Evolutionary conservation across 2,888 invertebrate species (phyloP), one percentile per base, ranked within the genome.

Genomic region (Aporophyla lueneburgensis): DNA sequence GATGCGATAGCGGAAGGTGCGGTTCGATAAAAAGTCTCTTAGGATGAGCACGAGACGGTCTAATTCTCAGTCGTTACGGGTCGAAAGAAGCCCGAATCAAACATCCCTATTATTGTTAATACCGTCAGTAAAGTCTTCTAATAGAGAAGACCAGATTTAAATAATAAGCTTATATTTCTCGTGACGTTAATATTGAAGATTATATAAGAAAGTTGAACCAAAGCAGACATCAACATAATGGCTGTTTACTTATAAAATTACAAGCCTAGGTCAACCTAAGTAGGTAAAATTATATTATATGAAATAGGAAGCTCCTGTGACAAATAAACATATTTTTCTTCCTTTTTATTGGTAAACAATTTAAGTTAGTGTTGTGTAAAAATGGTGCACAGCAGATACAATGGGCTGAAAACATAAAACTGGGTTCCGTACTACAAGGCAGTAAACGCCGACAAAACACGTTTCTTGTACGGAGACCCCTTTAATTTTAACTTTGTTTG

Each of bases 181-280:
- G 24, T n/a, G 27, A 61, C 61, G 61, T 53, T 53, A 76, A 76
- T 61, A 53, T n/a, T 19, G 14, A n/a, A 76, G 40, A 51, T 43
- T 61, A 76, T 33, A 1, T 62, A 76, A 75, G 9, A 27, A 74
- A 43, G n/a, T 16, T 62, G 21, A 46, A 76, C 46, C 16, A 74
- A 62, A n/a, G n/a, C 33, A 43, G 16, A 46, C 43, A 53, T 76
- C n/a, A 54, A 24, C 65, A 54, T 74, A 46, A 49, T 54, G 33
- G 2, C 19, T 59, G 61, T 76, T 51, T 61, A 61, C 51, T 53
- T 19, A 19, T 1, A 76, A 61, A 51, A 43, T 16, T 43, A 54
- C n/a, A 21, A 53, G 16, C 33, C 16, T 54, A 53, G 53, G n/a
- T n/a, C 43, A 33, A 43, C 2, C 43, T 53, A n/a, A 74, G 19